Percentiles rank a stretch among this genome's conserved stretches.
These are phyloP conservation scores for Alcedo quadribrachys DNA, from an alignment of 2,797 vertebrate species.

Conservation along the genomic window DNA sequence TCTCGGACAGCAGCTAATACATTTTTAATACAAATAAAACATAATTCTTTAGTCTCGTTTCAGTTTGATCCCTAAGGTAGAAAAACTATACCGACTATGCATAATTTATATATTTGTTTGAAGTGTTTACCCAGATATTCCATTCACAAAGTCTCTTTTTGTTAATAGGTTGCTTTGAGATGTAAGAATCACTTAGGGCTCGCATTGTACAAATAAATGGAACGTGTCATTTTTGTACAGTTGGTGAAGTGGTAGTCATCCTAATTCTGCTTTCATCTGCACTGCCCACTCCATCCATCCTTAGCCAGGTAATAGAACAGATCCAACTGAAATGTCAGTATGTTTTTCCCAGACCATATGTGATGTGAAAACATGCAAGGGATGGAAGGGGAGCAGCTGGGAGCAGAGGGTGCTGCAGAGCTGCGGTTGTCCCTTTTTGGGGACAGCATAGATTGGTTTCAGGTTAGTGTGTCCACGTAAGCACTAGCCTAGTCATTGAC, in stretches of 20 bases:
- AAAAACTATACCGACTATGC: constrained; percentile 12
- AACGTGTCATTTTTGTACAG: background rate
- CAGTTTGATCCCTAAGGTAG: constrained; percentile 52
- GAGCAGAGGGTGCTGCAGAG: background rate
- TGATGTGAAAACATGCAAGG: background rate
- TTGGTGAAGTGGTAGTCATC: background rate
- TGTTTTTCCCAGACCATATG: background rate
- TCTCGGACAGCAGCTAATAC: constrained; percentile 56
- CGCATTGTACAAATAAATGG: constrained; percentile 15
- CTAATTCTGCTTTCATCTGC: background rate
- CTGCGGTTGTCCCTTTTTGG: background rate
- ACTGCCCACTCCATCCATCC: background rate
- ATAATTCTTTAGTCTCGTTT: constrained; percentile 31
- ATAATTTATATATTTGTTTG: constrained; percentile 68
- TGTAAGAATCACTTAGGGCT: constrained; percentile 33
- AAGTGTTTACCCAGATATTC: constrained; percentile 45
- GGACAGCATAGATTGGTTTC: background rate
- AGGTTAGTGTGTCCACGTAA: fast-evolving
- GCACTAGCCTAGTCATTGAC: background rate
- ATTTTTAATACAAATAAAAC: constrained; percentile 72
- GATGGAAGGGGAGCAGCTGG: background rate
- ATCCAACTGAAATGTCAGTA: background rate
- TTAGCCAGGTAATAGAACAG: background rate
- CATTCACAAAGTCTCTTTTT: constrained; percentile 42
- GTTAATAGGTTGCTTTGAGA: constrained; percentile 32